phyloP scores from a whole-genome alignment of 2,888 invertebrate genomes.

The Drosophila infuscata region DNA sequence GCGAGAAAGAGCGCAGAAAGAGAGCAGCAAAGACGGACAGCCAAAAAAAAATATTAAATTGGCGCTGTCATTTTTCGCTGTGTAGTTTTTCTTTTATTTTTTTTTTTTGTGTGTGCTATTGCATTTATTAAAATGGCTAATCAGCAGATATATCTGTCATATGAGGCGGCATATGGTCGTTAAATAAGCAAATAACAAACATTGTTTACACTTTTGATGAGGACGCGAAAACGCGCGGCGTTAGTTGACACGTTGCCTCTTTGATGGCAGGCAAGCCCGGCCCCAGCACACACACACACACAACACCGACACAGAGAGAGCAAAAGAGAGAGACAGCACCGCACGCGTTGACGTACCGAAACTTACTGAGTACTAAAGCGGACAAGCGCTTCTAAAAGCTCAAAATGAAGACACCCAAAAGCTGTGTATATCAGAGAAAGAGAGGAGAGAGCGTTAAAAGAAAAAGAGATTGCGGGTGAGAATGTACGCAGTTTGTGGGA shows the following conservation, averaged over 20 bases:
- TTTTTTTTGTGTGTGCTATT: constrained; percentile 28
- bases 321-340: constrained; percentile 37
- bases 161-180: constrained; percentile 6
- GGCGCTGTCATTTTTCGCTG: constrained; percentile 54
- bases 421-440: constrained; percentile 22
- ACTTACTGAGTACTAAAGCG: constrained; percentile 50
- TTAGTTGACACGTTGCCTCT: constrained; percentile 76
- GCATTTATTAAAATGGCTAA: constrained; percentile 56
- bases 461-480: constrained; percentile 17
- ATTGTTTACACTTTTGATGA: constrained; percentile 72
- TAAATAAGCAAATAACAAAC: constrained; percentile 56
- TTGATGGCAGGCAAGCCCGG: constrained; percentile 61
- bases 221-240: constrained; percentile 36
- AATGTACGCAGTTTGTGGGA: constrained; percentile 24
- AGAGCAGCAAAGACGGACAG: constrained; percentile 21
- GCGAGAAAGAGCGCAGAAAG: constrained; percentile 12
- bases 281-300: constrained; percentile 43
- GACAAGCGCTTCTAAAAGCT: constrained; percentile 54
- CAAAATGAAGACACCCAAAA: constrained; percentile 33
- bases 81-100: constrained; percentile 17
- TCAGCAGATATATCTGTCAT: constrained; percentile 44
- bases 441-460: constrained; percentile 8
- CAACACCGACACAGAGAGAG: not conserved
- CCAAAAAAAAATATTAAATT: constrained; percentile 60
- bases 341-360: constrained; percentile 54